phyloP scores from a whole-genome alignment of 2,888 invertebrate genomes.

The Sipha maydis region DNA sequence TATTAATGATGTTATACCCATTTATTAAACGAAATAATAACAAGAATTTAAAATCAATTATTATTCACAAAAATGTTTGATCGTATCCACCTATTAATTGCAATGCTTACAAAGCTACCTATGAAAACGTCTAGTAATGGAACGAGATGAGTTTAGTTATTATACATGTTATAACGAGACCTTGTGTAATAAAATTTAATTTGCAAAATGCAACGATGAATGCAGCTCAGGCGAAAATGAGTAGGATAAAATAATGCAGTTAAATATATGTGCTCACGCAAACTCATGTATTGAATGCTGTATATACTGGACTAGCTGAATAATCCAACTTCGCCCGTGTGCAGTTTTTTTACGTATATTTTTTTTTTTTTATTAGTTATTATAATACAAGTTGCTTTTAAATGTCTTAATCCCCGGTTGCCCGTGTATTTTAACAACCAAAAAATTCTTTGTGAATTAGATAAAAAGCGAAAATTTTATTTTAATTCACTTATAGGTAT shows the following conservation, averaged over 20 bases:
- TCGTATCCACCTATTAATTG: not conserved
- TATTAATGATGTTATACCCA: not conserved
- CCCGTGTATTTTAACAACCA: too few species aligned
- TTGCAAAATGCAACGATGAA: constrained; percentile 10
- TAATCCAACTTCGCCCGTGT: too few species aligned
- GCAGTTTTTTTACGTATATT: too few species aligned
- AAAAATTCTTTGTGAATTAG: too few species aligned
- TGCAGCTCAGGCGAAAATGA: not conserved
- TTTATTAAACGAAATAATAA: not conserved
- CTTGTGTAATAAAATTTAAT: constrained; percentile 6
- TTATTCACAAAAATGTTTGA: not conserved
- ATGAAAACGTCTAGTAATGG: constrained; percentile 24
- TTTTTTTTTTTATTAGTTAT: too few species aligned
- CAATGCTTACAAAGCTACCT: not conserved
- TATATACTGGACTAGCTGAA: not conserved
- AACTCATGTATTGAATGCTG: not conserved
- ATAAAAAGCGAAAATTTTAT: too few species aligned
- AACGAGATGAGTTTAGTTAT: not conserved
- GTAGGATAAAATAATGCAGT: constrained; percentile 26
- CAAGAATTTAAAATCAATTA: too few species aligned
- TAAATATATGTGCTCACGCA: not conserved
- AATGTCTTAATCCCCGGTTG: too few species aligned
- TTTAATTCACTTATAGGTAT: too few species aligned
- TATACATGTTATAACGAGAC: not conserved
- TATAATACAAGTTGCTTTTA: too few species aligned